A percentile compares a stretch with the other conserved stretches of the same genome.
Evolutionary conservation across 2,113 vertebrate species (phyloP).

Genomic region (Acrocephalus arundinaceus): DNA sequence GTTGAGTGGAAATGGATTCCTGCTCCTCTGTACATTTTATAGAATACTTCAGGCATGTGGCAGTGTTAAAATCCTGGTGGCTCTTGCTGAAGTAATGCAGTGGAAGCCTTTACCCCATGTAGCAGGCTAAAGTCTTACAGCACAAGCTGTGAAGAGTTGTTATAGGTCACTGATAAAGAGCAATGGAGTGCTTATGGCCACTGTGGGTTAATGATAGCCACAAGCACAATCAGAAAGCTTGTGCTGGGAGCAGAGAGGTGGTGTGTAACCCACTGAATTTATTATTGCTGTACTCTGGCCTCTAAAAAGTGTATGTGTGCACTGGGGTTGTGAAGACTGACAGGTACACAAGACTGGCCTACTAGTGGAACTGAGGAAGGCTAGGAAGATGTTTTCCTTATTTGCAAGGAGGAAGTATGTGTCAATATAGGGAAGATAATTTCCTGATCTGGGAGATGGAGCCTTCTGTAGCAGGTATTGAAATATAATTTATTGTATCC

Average conservation of each 20-base stretch:
- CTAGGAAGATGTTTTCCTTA: background rate
- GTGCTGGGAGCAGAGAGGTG: background rate
- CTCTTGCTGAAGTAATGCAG: background rate
- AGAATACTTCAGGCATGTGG: background rate
- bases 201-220: background rate
- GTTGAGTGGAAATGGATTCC: background rate
- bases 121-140: background rate
- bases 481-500: background rate
- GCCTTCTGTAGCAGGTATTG: background rate
- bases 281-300: slow-evolving; percentile 4
- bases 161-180: slow-evolving; percentile 27
- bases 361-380: background rate
- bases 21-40: background rate
- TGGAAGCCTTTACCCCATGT: background rate
- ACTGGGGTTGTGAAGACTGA: background rate
- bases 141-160: background rate
- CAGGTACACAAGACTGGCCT: background rate
- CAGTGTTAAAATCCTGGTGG: background rate
- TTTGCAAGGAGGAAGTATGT: background rate
- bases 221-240: background rate
- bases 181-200: background rate
- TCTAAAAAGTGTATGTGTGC: background rate
- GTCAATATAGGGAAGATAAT: background rate
- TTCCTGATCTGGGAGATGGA: background rate
- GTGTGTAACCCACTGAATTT: background rate